Evolutionary conservation across 2,888 invertebrate genomes (phyloP).

Genomic region (Rapana venosa): DNA sequence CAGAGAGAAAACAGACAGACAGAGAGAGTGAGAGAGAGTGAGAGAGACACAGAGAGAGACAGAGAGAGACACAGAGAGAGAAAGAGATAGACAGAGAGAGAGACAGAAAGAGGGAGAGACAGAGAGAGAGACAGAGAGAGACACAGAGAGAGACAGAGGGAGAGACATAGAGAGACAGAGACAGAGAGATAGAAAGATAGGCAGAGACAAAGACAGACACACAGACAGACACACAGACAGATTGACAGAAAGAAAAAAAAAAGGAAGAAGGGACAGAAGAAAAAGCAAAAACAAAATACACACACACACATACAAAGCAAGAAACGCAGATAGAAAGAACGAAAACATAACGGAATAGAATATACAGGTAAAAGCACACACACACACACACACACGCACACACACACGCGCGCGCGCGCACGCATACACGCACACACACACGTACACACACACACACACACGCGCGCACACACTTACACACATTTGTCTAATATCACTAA

Average conservation of each 20-base stretch:
- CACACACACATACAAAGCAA: no score
- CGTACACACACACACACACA: neutral
- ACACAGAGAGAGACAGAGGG: neutral
- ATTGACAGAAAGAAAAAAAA: no score
- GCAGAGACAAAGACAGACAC: neutral
- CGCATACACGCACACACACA: slow-evolving; percentile 28
- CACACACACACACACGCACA: slow-evolving; percentile 23
- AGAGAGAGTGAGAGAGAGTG: no score
- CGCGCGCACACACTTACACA: neutral
- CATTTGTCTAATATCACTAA: neutral
- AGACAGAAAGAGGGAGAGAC: neutral
- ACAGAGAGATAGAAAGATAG: no score
- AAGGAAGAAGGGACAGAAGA: neutral
- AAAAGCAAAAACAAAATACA: neutral
- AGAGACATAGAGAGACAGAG: no score
- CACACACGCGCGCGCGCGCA: slow-evolving; percentile 25
- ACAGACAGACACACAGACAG: neutral
- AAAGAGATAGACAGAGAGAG: neutral
- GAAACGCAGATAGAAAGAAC: no score
- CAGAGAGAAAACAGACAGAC: neutral
- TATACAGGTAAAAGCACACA: neutral
- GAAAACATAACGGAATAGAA: neutral
- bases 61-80: neutral
- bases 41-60: neutral
- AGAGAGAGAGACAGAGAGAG: neutral